These are phyloP conservation scores for Spea bombifrons DNA, from an alignment of 2,113 vertebrate genomes.

Conservation along the genomic window DNA sequence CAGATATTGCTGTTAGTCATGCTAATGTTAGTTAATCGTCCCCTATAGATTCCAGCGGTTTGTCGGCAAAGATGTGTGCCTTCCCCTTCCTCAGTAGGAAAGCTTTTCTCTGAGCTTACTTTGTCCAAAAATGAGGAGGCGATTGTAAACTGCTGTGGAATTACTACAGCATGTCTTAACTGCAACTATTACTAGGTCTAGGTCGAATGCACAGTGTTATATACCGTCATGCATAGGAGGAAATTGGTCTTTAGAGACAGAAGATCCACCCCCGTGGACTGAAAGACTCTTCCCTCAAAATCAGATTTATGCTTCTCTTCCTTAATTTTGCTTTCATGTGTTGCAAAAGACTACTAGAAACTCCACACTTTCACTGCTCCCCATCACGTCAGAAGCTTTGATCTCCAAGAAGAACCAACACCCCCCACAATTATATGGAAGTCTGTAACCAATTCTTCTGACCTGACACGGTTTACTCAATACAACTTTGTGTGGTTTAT, in stretches of 20 bases:
- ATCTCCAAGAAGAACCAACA: neutral
- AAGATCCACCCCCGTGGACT: neutral
- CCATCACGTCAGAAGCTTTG: neutral
- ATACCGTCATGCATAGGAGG: no score
- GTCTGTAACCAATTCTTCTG: slow-evolving; percentile 35
- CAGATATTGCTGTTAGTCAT: neutral
- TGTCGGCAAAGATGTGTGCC: neutral
- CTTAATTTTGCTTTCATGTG: slow-evolving; percentile 20
- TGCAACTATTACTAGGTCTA: no score
- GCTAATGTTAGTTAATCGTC: neutral
- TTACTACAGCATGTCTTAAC: no score
- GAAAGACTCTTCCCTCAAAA: neutral
- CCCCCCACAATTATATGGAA: slow-evolving; percentile 12
- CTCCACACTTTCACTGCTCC: neutral
- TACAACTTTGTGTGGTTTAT: slow-evolving; percentile 18
- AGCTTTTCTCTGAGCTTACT: neutral
- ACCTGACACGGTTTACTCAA: slow-evolving; percentile 19
- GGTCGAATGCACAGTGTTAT: no score
- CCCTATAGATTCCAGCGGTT: neutral
- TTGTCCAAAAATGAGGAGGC: neutral
- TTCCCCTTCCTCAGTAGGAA: neutral
- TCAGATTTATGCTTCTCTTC: neutral
- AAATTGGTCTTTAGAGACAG: no score
- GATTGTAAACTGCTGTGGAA: no score
- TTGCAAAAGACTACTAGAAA: slow-evolving; percentile 4